Evolutionary conservation across 2,113 vertebrate genomes (phyloP).

Genomic region (Nothobranchius furzeri): DNA sequence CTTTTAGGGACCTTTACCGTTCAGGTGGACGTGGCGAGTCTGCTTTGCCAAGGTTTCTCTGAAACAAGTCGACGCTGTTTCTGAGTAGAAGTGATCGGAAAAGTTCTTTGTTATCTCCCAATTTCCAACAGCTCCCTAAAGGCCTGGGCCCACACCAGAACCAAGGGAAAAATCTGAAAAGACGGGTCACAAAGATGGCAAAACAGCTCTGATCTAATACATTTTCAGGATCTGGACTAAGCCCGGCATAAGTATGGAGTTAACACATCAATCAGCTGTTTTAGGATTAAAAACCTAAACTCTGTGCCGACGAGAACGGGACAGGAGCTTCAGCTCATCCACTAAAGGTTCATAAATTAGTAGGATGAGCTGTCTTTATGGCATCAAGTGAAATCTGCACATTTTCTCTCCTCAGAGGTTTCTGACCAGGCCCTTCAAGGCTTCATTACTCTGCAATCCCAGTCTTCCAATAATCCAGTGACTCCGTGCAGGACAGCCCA

Average conservation of each 20-base stretch:
- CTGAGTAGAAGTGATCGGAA: neutral
- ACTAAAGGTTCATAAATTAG: neutral
- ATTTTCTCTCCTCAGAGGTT: neutral
- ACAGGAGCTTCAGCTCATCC: neutral
- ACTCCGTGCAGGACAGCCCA: conserved; percentile 3
- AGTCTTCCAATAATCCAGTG: conserved; percentile 5
- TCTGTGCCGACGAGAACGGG: too few species aligned
- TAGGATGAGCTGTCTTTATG: neutral
- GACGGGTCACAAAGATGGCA: neutral
- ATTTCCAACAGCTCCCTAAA: neutral
- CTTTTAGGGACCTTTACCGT: conserved; percentile 12
- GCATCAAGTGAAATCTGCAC: neutral
- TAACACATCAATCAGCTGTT: too few species aligned
- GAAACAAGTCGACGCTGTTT: neutral
- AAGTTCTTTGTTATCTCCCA: neutral
- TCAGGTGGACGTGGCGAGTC: conserved; percentile 3
- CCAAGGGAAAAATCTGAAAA: neutral
- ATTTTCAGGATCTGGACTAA: too few species aligned
- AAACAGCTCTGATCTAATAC: too few species aligned
- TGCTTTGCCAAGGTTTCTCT: neutral
- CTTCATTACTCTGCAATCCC: neutral
- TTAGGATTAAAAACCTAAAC: too few species aligned
- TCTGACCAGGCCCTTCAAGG: neutral
- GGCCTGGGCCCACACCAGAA: conserved; percentile 18
- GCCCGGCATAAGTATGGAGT: too few species aligned